Conservation (phyloP, 2,888 invertebrate species). For the Ormyrus thymus region DNA sequence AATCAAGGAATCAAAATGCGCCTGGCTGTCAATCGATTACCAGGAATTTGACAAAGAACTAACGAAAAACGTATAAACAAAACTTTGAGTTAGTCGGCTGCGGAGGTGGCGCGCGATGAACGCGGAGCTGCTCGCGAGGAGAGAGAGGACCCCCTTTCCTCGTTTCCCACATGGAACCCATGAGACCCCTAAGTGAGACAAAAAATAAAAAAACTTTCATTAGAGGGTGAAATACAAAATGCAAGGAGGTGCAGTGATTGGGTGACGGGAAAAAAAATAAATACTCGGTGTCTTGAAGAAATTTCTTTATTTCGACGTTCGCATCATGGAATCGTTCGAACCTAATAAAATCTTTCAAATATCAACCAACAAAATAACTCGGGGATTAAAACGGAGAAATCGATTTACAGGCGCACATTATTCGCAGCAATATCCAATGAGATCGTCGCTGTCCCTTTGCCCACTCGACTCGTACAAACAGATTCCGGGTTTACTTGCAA, state of each 20-base stretch:
- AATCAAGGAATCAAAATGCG: too few relatives aligned
- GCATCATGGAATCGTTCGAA: slow-evolving; percentile 36
- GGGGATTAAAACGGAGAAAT: slow-evolving; percentile 21
- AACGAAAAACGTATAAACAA: too few relatives aligned
- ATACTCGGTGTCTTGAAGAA: slow-evolving; percentile 38
- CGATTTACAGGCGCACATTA: slow-evolving; percentile 11
- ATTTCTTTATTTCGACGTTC: slow-evolving; percentile 53
- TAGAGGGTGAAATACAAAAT: too few relatives aligned
- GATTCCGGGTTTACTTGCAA: not conserved
- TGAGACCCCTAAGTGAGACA: too few relatives aligned
- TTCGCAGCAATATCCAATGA: not conserved
- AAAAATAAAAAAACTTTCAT: too few relatives aligned
- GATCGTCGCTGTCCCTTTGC: not conserved
- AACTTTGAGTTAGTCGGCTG: too few relatives aligned
- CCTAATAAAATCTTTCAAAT: slow-evolving; percentile 46
- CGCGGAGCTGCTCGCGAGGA: too few relatives aligned
- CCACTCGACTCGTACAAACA: not conserved
- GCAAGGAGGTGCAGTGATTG: not conserved
- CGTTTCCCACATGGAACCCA: too few relatives aligned
- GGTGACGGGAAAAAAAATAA: not conserved
- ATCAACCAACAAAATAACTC: slow-evolving; percentile 35
- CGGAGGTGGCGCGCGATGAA: too few relatives aligned
- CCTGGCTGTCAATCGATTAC: too few relatives aligned
- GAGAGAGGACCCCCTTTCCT: too few relatives aligned
- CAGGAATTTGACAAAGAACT: too few relatives aligned